Evolutionary conservation across 2,888 invertebrate species (phyloP).

Genomic region (Pseudoips prasinana): DNA sequence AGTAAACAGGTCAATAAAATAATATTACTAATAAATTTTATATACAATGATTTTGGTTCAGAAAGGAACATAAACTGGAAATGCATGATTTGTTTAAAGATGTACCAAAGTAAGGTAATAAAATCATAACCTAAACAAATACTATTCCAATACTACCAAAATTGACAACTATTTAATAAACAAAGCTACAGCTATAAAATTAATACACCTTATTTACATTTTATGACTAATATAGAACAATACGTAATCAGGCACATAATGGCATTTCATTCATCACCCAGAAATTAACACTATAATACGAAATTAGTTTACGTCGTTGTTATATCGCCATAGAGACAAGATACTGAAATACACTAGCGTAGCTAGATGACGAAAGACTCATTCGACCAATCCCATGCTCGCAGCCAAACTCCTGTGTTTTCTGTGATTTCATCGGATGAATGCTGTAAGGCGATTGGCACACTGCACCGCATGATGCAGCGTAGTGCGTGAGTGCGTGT

Average conservation of each 20-base stretch:
- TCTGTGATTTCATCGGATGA: no score
- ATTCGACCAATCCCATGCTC: no score
- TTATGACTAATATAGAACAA: slow-evolving; percentile 24
- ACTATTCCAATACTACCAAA: slow-evolving; percentile 31
- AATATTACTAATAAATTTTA: slow-evolving; percentile 22
- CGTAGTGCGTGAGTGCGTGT: no score
- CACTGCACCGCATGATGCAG: slow-evolving; percentile 7
- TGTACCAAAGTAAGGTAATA: slow-evolving; percentile 20
- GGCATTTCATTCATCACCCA: slow-evolving; percentile 47
- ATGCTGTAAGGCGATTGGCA: no score
- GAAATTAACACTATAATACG: slow-evolving; percentile 18
- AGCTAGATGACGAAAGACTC: no score
- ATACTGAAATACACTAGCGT: no score
- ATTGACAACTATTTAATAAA: no score
- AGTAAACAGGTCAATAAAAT: slow-evolving; percentile 21
- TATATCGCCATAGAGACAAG: no score
- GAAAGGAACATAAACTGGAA: slow-evolving; percentile 50
- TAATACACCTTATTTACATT: no score
- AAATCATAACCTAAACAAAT: slow-evolving; percentile 28
- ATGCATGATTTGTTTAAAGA: slow-evolving; percentile 34
- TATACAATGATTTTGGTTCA: slow-evolving; percentile 41
- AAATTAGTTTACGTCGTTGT: slow-evolving; percentile 23
- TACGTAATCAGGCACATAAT: slow-evolving; percentile 59
- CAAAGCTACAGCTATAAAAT: no score
- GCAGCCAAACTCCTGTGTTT: no score